Conservation (phyloP, 2,888 invertebrate species). For the Glaucopsyche alexis region DNA sequence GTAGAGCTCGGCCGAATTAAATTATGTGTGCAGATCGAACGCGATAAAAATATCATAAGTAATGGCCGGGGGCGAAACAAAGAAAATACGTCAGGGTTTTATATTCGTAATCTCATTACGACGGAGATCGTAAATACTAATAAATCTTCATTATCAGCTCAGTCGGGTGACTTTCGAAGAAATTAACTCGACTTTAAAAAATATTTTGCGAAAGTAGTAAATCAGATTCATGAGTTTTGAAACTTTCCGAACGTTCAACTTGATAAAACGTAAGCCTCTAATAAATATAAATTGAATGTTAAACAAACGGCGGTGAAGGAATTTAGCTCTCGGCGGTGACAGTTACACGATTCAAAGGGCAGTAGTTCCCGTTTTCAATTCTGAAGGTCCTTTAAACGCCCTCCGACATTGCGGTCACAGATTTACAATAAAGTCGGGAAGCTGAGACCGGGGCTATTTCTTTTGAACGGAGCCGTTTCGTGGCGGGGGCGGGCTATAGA, state of each 20-base stretch:
- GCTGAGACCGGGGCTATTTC: constrained; percentile 57
- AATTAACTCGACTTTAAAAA: constrained; percentile 3
- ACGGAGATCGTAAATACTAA: neutral
- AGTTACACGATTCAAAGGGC: constrained; percentile 35
- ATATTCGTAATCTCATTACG: constrained; percentile 17
- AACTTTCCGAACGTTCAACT: neutral
- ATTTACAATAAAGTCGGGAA: constrained; percentile 61
- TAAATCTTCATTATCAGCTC: constrained; percentile 17
- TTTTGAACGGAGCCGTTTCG: constrained; percentile 49
- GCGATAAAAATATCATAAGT: constrained; percentile 4
- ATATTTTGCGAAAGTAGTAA: constrained; percentile 14
- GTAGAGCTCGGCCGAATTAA: constrained; percentile 17
- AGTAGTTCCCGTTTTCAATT: constrained; percentile 39
- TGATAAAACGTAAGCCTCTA: constrained; percentile 5
- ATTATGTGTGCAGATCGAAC: constrained; percentile 19
- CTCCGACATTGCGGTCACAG: constrained; percentile 58
- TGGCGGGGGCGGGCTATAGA: constrained; percentile 33
- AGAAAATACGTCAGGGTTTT: neutral
- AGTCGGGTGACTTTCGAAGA: constrained; percentile 11
- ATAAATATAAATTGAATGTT: constrained; percentile 25
- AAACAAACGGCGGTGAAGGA: constrained; percentile 17
- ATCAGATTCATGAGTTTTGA: constrained; percentile 5
- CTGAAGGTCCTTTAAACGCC: constrained; percentile 35
- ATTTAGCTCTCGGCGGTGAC: constrained; percentile 34
- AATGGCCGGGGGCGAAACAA: neutral